Evolutionary conservation across 2,797 vertebrate species (phyloP).

Genomic region (Lepus townsendii): DNA sequence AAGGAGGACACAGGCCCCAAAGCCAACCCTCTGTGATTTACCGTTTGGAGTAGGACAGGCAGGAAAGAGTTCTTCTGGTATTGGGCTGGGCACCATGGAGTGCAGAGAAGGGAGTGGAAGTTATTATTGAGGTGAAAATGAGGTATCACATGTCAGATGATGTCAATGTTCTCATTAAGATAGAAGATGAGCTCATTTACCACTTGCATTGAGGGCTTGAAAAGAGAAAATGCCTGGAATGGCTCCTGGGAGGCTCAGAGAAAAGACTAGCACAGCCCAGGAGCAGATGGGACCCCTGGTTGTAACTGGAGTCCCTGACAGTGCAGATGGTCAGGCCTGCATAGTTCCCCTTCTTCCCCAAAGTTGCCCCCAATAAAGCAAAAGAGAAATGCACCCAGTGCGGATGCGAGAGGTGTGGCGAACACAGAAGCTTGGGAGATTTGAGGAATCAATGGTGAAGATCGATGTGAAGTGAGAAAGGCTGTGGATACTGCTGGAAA

Average conservation of each 20-base stretch:
- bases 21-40: background rate
- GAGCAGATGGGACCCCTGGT: background rate
- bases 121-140: background rate
- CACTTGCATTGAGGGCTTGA: background rate
- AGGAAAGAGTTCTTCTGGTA: background rate
- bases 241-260: slow-evolving; percentile 24
- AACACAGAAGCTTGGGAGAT: background rate
- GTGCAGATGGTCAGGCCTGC: background rate
- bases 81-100: background rate
- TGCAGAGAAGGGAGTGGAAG: background rate
- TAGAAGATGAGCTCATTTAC: slow-evolving; percentile 9
- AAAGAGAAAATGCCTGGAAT: slow-evolving; percentile 7
- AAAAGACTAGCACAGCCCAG: background rate
- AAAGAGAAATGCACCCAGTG: background rate
- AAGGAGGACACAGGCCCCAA: background rate
- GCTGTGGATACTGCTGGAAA: background rate
- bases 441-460: background rate
- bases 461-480: background rate
- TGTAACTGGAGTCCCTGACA: background rate
- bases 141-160: background rate
- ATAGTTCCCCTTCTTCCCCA: background rate
- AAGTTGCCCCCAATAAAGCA: background rate
- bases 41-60: background rate
- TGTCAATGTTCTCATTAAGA: background rate
- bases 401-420: background rate